phyloP scores from a whole-genome alignment of 1,140 invertebrate species.

The Drosophila arawakana region DNA sequence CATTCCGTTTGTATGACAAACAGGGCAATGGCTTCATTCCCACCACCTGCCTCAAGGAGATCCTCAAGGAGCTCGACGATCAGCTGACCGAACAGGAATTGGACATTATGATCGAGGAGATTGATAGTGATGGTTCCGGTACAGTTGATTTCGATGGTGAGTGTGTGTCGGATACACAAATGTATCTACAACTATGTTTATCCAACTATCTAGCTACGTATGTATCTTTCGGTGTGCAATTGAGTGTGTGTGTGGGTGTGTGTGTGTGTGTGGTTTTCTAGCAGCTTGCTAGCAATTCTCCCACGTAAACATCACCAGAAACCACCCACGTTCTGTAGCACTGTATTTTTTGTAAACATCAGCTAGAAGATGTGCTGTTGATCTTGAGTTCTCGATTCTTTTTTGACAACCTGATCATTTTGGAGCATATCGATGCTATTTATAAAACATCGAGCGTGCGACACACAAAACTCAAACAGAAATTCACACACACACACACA shows the following conservation, averaged over 20 bases:
- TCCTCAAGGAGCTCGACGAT: conserved; percentile 96
- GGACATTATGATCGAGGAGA: conserved; percentile 98
- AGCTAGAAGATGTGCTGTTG: conserved; percentile 46
- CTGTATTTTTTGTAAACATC: conserved; percentile 59
- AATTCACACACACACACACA: not conserved
- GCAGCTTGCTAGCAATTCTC: conserved; percentile 56
- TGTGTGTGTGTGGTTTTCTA: conserved; percentile 53
- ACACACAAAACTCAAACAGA: conserved; percentile 21
- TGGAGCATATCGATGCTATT: conserved; percentile 76
- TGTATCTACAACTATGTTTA: too few species aligned
- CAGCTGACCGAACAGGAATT: conserved; percentile 96
- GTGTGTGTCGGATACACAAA: conserved; percentile 8
- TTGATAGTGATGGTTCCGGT: conserved; percentile 96
- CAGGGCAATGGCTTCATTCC: conserved; percentile 98
- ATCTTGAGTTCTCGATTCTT: conserved; percentile 78
- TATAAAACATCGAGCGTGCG: conserved; percentile 42
- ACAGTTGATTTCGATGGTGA: conserved; percentile 89
- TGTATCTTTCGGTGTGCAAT: not conserved
- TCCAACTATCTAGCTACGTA: too few species aligned
- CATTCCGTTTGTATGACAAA: conserved; percentile 95
- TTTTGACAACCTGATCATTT: conserved; percentile 74
- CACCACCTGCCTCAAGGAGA: conserved; percentile 95
- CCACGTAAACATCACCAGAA: conserved; percentile 39
- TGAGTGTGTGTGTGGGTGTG: conserved; percentile 10
- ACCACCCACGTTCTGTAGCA: conserved; percentile 31